Conservation (phyloP, 2,888 invertebrate species). For the Macrosoma leucophasiata region DNA sequence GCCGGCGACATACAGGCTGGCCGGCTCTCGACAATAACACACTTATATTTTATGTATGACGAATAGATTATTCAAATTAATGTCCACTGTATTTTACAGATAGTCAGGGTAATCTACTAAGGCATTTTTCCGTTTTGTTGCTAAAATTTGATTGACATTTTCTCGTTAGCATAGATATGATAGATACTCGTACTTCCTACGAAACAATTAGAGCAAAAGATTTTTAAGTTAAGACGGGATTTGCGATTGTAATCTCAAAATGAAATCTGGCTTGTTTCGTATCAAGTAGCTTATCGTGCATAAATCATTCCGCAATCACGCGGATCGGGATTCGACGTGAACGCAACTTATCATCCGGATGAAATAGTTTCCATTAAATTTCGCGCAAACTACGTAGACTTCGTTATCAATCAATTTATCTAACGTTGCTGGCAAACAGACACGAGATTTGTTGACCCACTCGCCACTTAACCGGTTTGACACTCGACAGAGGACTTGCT, state of each 20-base stretch:
- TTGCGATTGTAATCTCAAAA: conserved; percentile 4
- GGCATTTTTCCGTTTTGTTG: no score
- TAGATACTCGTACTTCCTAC: no score
- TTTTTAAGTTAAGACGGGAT: no score
- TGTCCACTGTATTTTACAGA: conserved; percentile 8
- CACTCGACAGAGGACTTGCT: conserved; percentile 46
- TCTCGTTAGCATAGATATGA: no score
- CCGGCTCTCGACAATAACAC: conserved; percentile 30
- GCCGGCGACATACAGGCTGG: conserved; percentile 61
- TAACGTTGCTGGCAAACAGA: conserved; percentile 47
- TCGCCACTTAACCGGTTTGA: conserved; percentile 49
- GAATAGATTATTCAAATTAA: conserved; percentile 21
- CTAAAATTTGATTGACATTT: no score
- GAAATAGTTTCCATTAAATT: conserved; percentile 59
- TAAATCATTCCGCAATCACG: conserved; percentile 46
- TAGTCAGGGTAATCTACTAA: background rate
- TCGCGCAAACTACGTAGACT: conserved; percentile 51
- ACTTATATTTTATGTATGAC: conserved; percentile 18
- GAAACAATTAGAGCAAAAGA: no score
- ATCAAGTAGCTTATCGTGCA: conserved; percentile 30
- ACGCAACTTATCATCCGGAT: conserved; percentile 49
- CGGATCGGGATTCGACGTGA: conserved; percentile 42
- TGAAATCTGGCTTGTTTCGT: conserved; percentile 19
- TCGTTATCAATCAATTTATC: conserved; percentile 70
- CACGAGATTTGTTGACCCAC: conserved; percentile 55